These are phyloP conservation scores for Portevinia maculata DNA, from an alignment of 2,888 invertebrate genomes.

Conservation along the genomic window DNA sequence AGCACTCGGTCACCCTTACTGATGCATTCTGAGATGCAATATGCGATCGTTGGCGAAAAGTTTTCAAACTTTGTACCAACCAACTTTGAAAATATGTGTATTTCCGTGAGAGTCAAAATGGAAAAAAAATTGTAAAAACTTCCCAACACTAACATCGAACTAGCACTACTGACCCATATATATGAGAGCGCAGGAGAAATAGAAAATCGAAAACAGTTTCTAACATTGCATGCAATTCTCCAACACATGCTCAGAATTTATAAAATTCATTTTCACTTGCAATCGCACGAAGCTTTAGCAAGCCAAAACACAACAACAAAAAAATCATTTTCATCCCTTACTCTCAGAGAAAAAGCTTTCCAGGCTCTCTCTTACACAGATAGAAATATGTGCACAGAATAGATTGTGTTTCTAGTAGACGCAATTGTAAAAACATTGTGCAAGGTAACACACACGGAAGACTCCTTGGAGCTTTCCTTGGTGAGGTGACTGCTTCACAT, in stretches of 20 bases:
- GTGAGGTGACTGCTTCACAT: constrained; percentile 52
- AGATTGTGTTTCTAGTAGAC: constrained; percentile 57
- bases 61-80: constrained; percentile 62
- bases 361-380: constrained; percentile 56
- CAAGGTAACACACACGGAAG: constrained; percentile 67
- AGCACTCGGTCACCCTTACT: constrained; percentile 74
- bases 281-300: constrained; percentile 53
- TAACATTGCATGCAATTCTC: constrained; percentile 70
- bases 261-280: constrained; percentile 74
- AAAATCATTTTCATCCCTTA: constrained; percentile 43
- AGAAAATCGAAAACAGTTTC: constrained; percentile 74
- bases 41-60: constrained; percentile 73
- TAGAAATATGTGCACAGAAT: constrained; percentile 34
- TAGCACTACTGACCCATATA: constrained; percentile 81
- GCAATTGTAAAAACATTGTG: constrained; percentile 70
- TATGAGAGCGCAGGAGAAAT: constrained; percentile 67
- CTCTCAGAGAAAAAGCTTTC: constrained; percentile 61
- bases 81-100: constrained; percentile 38
- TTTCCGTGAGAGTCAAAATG: constrained; percentile 48
- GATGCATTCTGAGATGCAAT: constrained; percentile 80
- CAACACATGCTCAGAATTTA: constrained; percentile 61
- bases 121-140: constrained; percentile 47
- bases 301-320: constrained; percentile 25
- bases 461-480: constrained; percentile 60
- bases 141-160: constrained; percentile 71